Evolutionary conservation across 1,140 invertebrate species (phyloP), one percentile per base, ranked within the genome.

Genomic region (Drosophila kanapiae): DNA sequence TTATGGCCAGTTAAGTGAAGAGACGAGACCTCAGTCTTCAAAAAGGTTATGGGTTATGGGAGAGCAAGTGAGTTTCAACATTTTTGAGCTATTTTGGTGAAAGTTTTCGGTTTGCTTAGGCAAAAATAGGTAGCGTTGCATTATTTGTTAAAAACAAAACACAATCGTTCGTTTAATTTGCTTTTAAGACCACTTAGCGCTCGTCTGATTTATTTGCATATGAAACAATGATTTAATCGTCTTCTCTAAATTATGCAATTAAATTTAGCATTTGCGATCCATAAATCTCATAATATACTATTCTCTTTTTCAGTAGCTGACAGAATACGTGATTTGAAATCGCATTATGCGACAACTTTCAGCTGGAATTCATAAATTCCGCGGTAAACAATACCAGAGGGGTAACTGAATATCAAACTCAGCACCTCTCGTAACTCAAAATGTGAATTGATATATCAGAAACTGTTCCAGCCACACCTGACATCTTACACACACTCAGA

Each of bases 371-470:
- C 42, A 76, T 77, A 59, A 80, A 71, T 59, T 49, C 29, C 35
- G 11, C 57, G 61, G 67, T 45, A 57, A 64, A 60, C 45, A 69
- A 60, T 69, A 47, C 71, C 33, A 14, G 14, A 18, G 23, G 48
- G 29, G 57, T 62, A 68, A 27, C 47, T 37, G 27, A 43, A 23
- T 43, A 49, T 43, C 43, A 49, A 49, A 37, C 43, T 72, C 53
- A 35, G 31, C 67, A 68, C 67, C 67, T 57, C 33, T 42, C 47
- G 53, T 70, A 70, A 65, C 43, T 83, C 69, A 42, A 31, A 54
- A 31, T 37, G 23, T 51, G 49, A 75, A 87, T 88, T 88, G 85
- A 90, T 90, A 87, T 90, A 67, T 88, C 81, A 77, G 58, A 64
- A 75, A 64, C 37, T 18, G 76, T 61, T 63, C 37, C 63, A 62